Base-by-base conservation (phyloP, 2,888 invertebrate genomes). In the Drosophila fungiperda region DNA sequence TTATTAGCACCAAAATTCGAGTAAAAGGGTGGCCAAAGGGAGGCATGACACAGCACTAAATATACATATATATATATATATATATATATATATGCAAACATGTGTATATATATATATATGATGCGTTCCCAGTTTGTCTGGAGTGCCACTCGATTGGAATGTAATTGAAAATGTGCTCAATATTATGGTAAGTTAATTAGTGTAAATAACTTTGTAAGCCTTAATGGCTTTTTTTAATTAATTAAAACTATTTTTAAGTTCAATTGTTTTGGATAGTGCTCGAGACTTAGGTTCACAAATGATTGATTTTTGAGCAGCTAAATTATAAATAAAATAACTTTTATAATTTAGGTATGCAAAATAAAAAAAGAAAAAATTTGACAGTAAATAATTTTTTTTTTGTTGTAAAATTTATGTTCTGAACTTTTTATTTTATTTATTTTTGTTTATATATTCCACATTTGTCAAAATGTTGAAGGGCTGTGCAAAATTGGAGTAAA, bases 1-100 rank as follows among this genome's bases (percentile, higher is more conserved):
- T 77, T 75, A 83, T 83, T 79, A 67, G 69, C 77, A 77, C 70
- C 66, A 70, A 68, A 76, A 48, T 59, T 49, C 40, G 67, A 12
- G 20, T 63, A 67, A 54, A 42, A 45, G 45, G 45, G 38, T 45
- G 35, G 61, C 29, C n/a, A 40, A 42, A 32, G 57, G 49, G 49
- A 40, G 36, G 45, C 54, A 20, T 26, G 33, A 23, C 45, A 23
- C 15, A 23, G 50, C 35, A 53, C 54, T 66, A 17, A 6, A 38
- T 49, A 17, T 32, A 36, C 6, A 35, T 38, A 45, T 11, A 29
- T 35, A 20, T 26, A 20, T 23, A 45, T 20, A 20, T 20, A n/a
- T 11, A n/a, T 42, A 42, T 20, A n/a, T 17, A 17, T 17, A n/a
- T 40, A 11, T 5, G 7, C 0, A 36, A 7, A 1, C 17, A 33